Evolutionary conservation across 92 coral and sea anemone genomes (phyloP), one percentile per base, ranked within the genome.

Genomic region (Diadumene lineata): DNA sequence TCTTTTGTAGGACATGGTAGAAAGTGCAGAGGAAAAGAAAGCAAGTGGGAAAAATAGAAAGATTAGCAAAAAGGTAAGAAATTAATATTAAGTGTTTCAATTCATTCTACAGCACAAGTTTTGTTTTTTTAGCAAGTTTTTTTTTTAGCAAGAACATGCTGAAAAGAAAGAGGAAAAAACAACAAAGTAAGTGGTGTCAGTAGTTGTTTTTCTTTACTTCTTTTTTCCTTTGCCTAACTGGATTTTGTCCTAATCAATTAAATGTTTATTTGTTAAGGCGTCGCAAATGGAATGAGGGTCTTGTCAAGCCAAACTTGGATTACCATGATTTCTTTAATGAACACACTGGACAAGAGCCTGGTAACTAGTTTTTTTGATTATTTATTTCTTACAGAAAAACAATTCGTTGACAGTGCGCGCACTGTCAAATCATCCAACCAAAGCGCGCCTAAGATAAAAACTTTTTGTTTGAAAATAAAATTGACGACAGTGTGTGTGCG

Each of bases 1-100:
- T n/a, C n/a, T n/a, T n/a, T n/a, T n/a, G n/a, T 60, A 94, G 98
- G 98, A 93, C 28, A 94, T 94, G 98, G 98, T 94, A 31, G 94
- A 92, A 64, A 93, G 87, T 80, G 98, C 98, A 0, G 98, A 94
- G 55, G 98, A 94, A 67, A 94, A 94, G 31, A 94, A 94, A 78
- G 92, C 84, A 32, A 81, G 84, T 29, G 97, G 97, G 61, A 84
- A 79, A 55, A 87, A 83, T 66, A 87, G 83, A 53, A 89, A 83
- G 38, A 53, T 89, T 10, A 72, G 86, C 19, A 80, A 80, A 84
- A 71, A 46, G 82, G 96, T 90, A 73, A 67, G 21, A 15, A 53
- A 6, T 4, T 3, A 3, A 15, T 16, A 53, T 31, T 55, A 0
- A 7, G 0, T 7, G 2, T 10, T 23, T 11, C 13, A 15, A 24